Evolutionary conservation across 2,113 vertebrate genomes (phyloP), one percentile per base, ranked within the genome.

Genomic region (Tamias sibiricus): DNA sequence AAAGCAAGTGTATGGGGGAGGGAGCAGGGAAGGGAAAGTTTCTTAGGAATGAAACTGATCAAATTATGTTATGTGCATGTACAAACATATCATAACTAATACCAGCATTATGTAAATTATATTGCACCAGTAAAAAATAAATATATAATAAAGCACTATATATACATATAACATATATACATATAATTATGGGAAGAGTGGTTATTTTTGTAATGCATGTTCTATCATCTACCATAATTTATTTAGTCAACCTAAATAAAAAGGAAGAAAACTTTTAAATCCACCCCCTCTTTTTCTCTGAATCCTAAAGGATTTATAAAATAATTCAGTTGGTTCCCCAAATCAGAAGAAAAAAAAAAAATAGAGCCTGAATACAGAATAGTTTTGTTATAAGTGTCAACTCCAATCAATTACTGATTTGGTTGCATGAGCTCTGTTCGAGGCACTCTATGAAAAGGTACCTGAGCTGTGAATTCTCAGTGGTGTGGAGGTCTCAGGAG

Each of bases 341-440:
- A 91, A 57, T n/a, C 28, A 42, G 22, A 0, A 64, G 37, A 71
- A 71, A 71, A n/a, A 64, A 44, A 71, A 71, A 71, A n/a, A 26
- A 30, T 3, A 52, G 32, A 87, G 17, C 22, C 20, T 16, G n/a
- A 6, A 17, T 59, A 35, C 68, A 64, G 28, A 93, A 59, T 7
- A 32, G 19, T 47, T 62, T 74, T 22, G 44, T 74, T 37, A 11
- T 19, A 77, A 79, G n/a, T 37, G 37, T 52, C 77, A 35, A 28
- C 1, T 24, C 1, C 1, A 9, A 66, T 80, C 16, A 8, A 4
- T 4, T 28, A 26, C 59, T 14, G 2, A 4, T 19, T 22, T 24
- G 44, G 24, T 22, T 81, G 12, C 1, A 0, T 42, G 71, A 37
- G 22, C 37, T 83, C 30, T 84, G 64, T 82, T 49, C 28, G 57